phyloP scores from a whole-genome alignment of 2,888 invertebrate genomes.

The Globia sparganii region DNA sequence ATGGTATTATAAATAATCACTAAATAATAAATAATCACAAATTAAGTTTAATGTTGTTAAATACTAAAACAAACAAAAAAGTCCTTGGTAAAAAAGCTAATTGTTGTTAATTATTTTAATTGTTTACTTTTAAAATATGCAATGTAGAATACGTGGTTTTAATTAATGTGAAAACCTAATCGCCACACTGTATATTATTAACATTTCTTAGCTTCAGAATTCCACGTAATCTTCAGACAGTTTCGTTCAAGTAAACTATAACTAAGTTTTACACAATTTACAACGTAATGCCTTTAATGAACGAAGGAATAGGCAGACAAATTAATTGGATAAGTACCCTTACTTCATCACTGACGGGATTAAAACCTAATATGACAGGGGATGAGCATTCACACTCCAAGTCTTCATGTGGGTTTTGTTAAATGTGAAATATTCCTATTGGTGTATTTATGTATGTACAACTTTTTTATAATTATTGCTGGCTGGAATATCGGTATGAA shows the following conservation, averaged over 20 bases:
- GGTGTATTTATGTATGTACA: not conserved
- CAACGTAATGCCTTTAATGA: slow-evolving; percentile 37
- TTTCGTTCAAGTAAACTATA: slow-evolving; percentile 12
- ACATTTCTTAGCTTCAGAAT: too few relatives aligned
- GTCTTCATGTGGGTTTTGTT: slow-evolving; percentile 15
- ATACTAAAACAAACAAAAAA: too few relatives aligned
- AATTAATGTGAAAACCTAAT: too few relatives aligned
- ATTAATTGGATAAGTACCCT: slow-evolving; percentile 50
- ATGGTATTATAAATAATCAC: too few relatives aligned
- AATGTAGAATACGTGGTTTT: too few relatives aligned
- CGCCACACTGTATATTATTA: too few relatives aligned
- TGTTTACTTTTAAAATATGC: too few relatives aligned
- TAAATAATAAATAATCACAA: too few relatives aligned
- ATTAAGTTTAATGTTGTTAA: too few relatives aligned
- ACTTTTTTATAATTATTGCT: not conserved
- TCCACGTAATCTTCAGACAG: not conserved
- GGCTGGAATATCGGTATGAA: too few relatives aligned
- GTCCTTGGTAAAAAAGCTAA: too few relatives aligned
- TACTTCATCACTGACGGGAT: slow-evolving; percentile 39
- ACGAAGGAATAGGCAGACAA: slow-evolving; percentile 31
- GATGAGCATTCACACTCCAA: slow-evolving; percentile 21
- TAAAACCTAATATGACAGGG: slow-evolving; percentile 45
- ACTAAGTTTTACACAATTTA: slow-evolving; percentile 27
- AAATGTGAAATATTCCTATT: not conserved
- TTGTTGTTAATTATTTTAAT: too few relatives aligned